Base-by-base conservation (phyloP, 92 coral and sea anemone genomes). In the Zoanthus sociatus region DNA sequence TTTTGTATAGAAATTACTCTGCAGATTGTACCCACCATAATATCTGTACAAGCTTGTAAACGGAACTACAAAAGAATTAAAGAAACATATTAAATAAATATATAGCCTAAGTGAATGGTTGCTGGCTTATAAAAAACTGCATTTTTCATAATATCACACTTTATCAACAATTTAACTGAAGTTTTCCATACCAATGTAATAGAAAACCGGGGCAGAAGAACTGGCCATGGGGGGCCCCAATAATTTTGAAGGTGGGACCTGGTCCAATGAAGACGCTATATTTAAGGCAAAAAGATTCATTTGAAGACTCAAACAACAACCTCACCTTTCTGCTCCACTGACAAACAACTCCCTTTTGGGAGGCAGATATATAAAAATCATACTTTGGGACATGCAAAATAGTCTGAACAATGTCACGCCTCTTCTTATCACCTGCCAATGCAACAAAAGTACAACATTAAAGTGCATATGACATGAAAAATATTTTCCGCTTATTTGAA, bases 311-410 rank as follows among this genome's bases (percentile, higher is more conserved):
- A 6, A 26, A 58, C 11, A 9, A 8, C 13, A 6, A 1, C 9
- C 67, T 60, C 89, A 97, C 99, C 97, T 93, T 95, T 76, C 88
- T 92, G 75, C 92, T 95, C 98, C 98, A 97, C 87, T 97, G 99
- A 67, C 96, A 95, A n/a, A 97, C 92, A 73, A 97, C 91, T 20
- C 99, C 98, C 88, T 97, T 97, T 78, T 97, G 98, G 1, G 99
- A 97, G 31, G 98, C 96, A 66, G 96, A 95, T 88, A 97, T 91
- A 78, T 87, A 97, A 54, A 97, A 91, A 63, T 94, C 96, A 78
- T 95, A 96, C 78, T 97, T 97, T 76, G 99, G 99, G 18, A 97
- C 97, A 79, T 97, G 98, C 33, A 93, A 90, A 85, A 97, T 93
- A 69, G 86, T 81, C 82, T 96, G 97, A 61, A 97, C 96, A 61